Percentiles rank a stretch among this genome's conserved stretches.
Evolutionary conservation across 2,797 vertebrate species (phyloP).

Genomic region (Argyrosomus regius): DNA sequence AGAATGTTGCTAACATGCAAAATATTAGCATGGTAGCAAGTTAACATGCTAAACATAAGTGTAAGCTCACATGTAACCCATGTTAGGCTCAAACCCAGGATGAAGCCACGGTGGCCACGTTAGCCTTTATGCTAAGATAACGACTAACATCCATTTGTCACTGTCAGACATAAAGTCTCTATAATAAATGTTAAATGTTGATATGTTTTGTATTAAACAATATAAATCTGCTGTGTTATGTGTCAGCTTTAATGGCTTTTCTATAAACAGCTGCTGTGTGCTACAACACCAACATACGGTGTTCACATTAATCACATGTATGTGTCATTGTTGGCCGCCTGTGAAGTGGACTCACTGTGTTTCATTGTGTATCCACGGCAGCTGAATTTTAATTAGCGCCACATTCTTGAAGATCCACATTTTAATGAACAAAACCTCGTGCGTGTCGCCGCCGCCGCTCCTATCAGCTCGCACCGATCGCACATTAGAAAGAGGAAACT

Average conservation of each 20-base stretch:
- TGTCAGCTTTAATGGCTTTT: not conserved
- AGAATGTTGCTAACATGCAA: no score
- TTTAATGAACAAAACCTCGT: conserved; percentile 81
- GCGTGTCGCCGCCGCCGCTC: conserved; percentile 49
- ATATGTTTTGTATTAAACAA: not conserved
- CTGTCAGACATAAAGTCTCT: no score
- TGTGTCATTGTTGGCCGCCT: conserved; percentile 20
- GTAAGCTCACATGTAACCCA: no score
- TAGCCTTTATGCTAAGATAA: no score
- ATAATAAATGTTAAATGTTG: no score
- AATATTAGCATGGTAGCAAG: no score
- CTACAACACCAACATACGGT: not conserved
- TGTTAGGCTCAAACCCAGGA: no score
- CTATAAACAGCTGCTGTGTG: not conserved
- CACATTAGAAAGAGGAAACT: conserved; percentile 78
- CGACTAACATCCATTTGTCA: no score
- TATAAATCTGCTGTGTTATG: no score
- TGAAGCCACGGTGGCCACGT: no score
- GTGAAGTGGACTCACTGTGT: conserved; percentile 46
- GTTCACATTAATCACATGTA: conserved; percentile 22
- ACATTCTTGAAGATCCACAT: conserved; percentile 74
- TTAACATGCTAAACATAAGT: no score
- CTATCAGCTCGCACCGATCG: conserved; percentile 70
- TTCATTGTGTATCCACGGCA: conserved; percentile 44
- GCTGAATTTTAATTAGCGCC: conserved; percentile 80